These are phyloP conservation scores for Syngnathus floridae DNA, from an alignment of 2,113 vertebrate species.

Conservation along the genomic window DNA sequence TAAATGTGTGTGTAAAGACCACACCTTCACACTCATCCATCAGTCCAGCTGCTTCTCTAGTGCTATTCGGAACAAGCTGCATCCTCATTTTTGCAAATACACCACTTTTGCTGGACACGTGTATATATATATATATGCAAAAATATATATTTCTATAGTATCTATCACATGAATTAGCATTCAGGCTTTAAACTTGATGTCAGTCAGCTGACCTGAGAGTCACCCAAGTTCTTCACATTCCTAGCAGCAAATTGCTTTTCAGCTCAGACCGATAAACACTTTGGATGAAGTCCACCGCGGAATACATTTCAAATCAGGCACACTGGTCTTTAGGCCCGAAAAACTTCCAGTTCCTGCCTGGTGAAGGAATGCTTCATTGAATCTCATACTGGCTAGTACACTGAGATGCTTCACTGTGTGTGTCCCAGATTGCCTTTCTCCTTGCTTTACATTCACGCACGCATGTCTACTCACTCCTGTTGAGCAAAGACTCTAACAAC, in stretches of 20 bases:
- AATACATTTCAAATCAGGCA: slow-evolving; percentile 10
- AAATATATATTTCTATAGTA: slow-evolving; percentile 33
- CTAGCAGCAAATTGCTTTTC: slow-evolving; percentile 44
- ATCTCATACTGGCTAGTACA: slow-evolving; percentile 7
- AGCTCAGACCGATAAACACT: slow-evolving; percentile 19
- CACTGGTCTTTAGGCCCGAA: slow-evolving; percentile 5
- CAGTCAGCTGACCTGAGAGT: slow-evolving; percentile 49
- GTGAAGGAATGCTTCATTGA: slow-evolving; percentile 1
- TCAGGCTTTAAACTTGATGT: slow-evolving; percentile 51
- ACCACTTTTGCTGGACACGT: slow-evolving; percentile 37
- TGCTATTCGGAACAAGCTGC: slow-evolving; percentile 21
- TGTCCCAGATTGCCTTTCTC: slow-evolving; percentile 33
- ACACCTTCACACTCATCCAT: slow-evolving; percentile 40
- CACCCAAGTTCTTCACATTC: slow-evolving; percentile 41
- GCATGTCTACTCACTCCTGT: neutral
- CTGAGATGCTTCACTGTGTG: slow-evolving; percentile 10
- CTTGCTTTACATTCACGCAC: slow-evolving; percentile 84
- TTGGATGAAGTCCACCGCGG: slow-evolving; percentile 1
- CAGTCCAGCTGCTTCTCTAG: slow-evolving; percentile 56
- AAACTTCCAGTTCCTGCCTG: slow-evolving; percentile 3
- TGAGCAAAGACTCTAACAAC: slow-evolving; percentile 10
- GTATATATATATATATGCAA: slow-evolving; percentile 19
- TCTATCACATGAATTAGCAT: slow-evolving; percentile 34
- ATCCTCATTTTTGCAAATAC: slow-evolving; percentile 12
- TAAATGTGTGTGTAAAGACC: slow-evolving; percentile 12